Evolutionary conservation across 2,888 invertebrate genomes (phyloP), one percentile per base, ranked within the genome.

Genomic region (Stenchaetothrips biformis): DNA sequence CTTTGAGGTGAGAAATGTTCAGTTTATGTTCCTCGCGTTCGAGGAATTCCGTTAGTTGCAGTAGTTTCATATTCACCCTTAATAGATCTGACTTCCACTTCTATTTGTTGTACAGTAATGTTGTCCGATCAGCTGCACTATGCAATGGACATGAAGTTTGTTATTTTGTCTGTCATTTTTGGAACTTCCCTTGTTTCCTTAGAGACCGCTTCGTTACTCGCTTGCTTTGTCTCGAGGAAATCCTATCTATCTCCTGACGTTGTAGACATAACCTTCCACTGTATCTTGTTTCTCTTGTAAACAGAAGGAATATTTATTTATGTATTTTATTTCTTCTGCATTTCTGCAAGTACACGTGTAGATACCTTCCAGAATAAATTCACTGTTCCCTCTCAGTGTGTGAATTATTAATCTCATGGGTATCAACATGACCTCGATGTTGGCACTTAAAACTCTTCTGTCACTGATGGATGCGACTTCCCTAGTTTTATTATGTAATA

Each of bases 81-180:
- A 4, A 37, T 37, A 74, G 67, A 25, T 74, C 67, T 74, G 37
- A 74, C 67, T 74, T 74, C 21, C 25, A 7, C 67, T 7, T 74
- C 25, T 74, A 74, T 74, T 74, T 74, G 67, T 74, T 74, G 67
- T 74, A 25, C 67, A 74, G 67, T 74, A 74, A 74, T 74, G 67
- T 74, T 25, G 67, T 25, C 67, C 25, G 9, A 25, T 74, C 67
- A 25, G 67, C 67, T 37, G 37, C 37, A 37, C 37, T 37, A 37
- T 37, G 37, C 37, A 37, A 37, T 37, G 37, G 37, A 37, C 37
- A 2, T 37, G 37, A 37, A 37, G 2, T 37, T 37, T 37, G 37
- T 37, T 37, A 4, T 37, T 37, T 37, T 37, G 37, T 37, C 37
- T 4, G 1, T 37, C 37, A 37, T 37, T 37, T 37, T 37, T 37